Conservation (phyloP, 2,113 vertebrate genomes). For the Gymnobelideus leadbeateri region DNA sequence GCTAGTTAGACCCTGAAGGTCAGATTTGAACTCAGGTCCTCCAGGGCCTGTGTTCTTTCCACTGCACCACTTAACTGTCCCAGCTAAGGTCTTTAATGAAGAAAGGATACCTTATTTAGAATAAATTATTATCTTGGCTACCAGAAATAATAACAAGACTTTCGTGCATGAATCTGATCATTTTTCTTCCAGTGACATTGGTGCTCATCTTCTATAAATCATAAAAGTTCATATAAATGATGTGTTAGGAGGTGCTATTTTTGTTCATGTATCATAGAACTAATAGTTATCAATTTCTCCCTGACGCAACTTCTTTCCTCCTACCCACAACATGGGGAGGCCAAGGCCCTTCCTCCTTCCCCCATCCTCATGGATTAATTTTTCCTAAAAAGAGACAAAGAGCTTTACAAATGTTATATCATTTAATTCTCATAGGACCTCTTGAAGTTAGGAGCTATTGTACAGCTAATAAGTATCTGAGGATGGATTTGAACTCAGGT, state of each 20-base stretch:
- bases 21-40: no score
- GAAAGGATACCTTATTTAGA: not conserved
- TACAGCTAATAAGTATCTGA: no score
- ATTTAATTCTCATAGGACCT: no score
- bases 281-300: not conserved
- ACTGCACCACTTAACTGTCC: not conserved
- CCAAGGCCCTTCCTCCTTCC: no score
- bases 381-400: no score
- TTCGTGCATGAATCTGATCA: not conserved
- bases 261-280: not conserved
- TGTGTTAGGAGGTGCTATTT: not conserved
- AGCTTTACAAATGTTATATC: no score
- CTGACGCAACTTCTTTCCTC: not conserved
- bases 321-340: no score
- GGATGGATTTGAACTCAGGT: no score
- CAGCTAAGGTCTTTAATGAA: not conserved
- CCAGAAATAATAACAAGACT: not conserved
- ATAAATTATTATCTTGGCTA: conserved; percentile 3
- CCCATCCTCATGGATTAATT: no score
- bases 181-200: not conserved
- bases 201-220: not conserved
- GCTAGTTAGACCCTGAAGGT: no score
- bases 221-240: not conserved
- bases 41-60: no score
- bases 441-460: no score